Percentiles rank a stretch among this genome's conserved stretches.
phyloP scores from a whole-genome alignment of 2,113 vertebrate genomes.

The Corythoichthys intestinalis region DNA sequence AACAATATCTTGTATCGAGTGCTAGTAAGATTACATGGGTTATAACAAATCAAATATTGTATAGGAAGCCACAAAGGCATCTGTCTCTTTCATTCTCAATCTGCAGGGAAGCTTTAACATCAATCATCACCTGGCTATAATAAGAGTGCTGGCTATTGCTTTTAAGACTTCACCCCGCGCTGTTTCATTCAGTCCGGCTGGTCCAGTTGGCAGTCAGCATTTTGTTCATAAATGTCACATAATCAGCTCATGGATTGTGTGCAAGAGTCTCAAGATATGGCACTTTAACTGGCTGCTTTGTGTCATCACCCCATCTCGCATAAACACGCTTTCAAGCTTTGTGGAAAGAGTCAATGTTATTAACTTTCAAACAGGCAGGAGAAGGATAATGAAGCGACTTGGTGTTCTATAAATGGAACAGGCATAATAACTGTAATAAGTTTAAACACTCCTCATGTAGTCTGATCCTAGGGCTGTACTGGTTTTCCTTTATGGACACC shows the following conservation, averaged over 20 bases:
- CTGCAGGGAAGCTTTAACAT: slow-evolving; percentile 38
- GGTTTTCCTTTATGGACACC: slow-evolving; percentile 1
- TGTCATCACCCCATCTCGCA: slow-evolving; percentile 23
- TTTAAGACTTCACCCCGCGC: slow-evolving; percentile 33
- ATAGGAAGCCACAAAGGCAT: slow-evolving; percentile 4
- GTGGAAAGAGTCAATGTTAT: slow-evolving; percentile 18
- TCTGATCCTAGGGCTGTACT: background rate
- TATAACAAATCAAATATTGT: background rate
- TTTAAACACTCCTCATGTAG: slow-evolving; percentile 23
- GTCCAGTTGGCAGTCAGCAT: slow-evolving; percentile 19
- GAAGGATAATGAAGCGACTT: slow-evolving; percentile 29
- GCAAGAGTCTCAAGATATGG: slow-evolving; percentile 15
- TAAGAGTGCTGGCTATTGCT: slow-evolving; percentile 28
- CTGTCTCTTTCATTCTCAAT: slow-evolving; percentile 10
- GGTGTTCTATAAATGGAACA: slow-evolving; percentile 20
- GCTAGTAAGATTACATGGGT: background rate
- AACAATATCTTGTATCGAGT: background rate
- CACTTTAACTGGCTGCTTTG: slow-evolving; percentile 28
- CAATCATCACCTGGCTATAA: slow-evolving; percentile 38
- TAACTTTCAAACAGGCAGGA: slow-evolving; percentile 21
- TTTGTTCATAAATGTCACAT: slow-evolving; percentile 40
- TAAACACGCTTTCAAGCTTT: slow-evolving; percentile 26
- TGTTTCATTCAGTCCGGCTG: slow-evolving; percentile 43
- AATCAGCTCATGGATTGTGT: slow-evolving; percentile 22
- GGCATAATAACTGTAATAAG: slow-evolving; percentile 16